Conservation (phyloP, 2,113 vertebrate genomes). For the Neogale vison region DNA sequence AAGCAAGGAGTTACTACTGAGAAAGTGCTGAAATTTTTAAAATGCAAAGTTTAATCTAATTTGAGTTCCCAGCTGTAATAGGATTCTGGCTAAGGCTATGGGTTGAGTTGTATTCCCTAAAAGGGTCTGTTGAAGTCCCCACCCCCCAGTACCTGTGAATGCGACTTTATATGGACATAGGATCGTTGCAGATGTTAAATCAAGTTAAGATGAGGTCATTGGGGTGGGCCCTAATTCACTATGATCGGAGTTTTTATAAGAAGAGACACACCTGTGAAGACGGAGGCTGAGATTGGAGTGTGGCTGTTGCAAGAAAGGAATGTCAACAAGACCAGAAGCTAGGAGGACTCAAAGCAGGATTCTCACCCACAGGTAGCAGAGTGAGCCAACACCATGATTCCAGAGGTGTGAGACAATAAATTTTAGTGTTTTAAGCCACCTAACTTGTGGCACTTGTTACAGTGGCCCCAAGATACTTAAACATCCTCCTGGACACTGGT, state of each 20-base stretch:
- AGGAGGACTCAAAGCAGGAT: background rate
- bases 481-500: accelerated
- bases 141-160: background rate
- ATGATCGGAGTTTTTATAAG: background rate
- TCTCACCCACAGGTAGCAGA: too few relatives aligned
- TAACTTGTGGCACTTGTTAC: background rate
- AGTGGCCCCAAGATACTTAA: background rate
- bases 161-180: background rate
- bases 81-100: background rate
- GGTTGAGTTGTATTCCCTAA: background rate
- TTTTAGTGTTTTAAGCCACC: background rate
- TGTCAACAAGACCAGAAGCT: background rate
- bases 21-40: background rate
- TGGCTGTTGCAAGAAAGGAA: background rate
- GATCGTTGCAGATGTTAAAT: background rate
- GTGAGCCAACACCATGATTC: background rate
- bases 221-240: too few relatives aligned
- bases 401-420: background rate
- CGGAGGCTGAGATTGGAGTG: background rate
- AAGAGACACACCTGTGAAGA: background rate
- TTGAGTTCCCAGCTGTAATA: background rate
- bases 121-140: background rate
- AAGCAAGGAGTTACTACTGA: background rate
- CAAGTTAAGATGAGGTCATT: background rate
- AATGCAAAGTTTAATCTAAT: background rate